Percentiles rank a stretch among this genome's conserved stretches.
Evolutionary conservation across 2,888 invertebrate genomes (phyloP).

Genomic region (Orthosia cruda): DNA sequence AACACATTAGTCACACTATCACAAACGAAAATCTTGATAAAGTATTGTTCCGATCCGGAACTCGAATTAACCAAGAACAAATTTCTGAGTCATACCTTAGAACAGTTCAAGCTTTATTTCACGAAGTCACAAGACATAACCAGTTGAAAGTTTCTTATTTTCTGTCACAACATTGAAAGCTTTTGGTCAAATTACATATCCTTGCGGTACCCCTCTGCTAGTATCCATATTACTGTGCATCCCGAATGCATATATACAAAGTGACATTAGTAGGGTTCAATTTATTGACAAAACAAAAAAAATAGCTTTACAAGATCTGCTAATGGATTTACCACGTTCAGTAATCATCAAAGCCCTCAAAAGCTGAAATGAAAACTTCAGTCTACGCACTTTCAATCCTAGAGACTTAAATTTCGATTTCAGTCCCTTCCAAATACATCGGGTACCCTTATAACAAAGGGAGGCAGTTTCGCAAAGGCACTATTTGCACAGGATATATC

Average conservation of each 20-base stretch:
- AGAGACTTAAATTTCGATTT: neutral
- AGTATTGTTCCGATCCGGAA: conserved; percentile 50
- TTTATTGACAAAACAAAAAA: neutral
- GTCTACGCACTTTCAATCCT: neutral
- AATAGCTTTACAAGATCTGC: neutral
- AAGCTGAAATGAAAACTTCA: neutral
- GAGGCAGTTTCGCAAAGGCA: conserved; percentile 66
- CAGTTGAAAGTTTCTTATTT: neutral
- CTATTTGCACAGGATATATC: conserved; percentile 73
- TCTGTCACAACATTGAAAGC: neutral
- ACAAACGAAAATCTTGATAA: conserved; percentile 43
- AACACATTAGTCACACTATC: conserved; percentile 55
- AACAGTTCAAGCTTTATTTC: conserved; percentile 4
- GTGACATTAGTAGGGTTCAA: neutral
- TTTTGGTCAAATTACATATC: neutral
- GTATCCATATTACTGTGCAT: neutral
- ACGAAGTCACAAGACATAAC: neutral
- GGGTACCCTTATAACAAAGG: conserved; percentile 11
- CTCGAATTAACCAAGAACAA: conserved; percentile 4
- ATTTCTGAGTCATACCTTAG: conserved; percentile 7
- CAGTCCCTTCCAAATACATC: conserved; percentile 10
- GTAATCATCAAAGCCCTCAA: neutral
- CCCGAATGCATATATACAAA: neutral
- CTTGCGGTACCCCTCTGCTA: neutral
- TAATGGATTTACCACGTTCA: neutral